Base-by-base conservation (phyloP, 2,113 vertebrate species). In the Thinocorus orbignyianus region DNA sequence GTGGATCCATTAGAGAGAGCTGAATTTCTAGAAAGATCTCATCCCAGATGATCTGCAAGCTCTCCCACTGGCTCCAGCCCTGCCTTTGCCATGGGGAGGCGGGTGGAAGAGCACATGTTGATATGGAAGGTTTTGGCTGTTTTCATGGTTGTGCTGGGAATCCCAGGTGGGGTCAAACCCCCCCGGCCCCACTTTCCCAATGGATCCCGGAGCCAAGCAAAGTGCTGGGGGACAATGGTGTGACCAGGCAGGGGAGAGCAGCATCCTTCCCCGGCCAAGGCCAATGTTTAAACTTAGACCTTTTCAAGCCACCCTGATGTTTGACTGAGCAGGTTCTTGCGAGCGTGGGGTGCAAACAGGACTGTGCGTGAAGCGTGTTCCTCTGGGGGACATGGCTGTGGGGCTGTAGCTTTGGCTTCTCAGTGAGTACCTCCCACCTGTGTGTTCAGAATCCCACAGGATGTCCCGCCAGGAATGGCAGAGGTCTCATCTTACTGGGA, bases 41-140 rank as follows among this genome's bases (percentile, higher is more conserved):
- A 22, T n/a, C 90, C 22, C 52, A 57, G 90, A 86, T 92, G 41
- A n/a, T 60, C 91, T 31, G 70, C 74, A 73, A 96, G 94, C 90
- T 80, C 81, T 87, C 95, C 87, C 17, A 11, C 90, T 77, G 82
- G 90, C 71, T 95, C 88, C 91, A 78, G 93, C 88, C 83, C 65
- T 13, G 8, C 55, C 11, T 2, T 4, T 4, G 64, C 80, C 1
- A 0, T 0, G 11, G 46, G 1, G 9, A 28, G 85, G 16, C 0
- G 5, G 39, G 13, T 2, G 30, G 39, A 8, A 13, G 41, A n/a
- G 30, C 46, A n/a, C 2, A 0, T 1, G 1, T 30, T 11, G 1
- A 14, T 4, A 0, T 4, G 68, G 46, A 19, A 26, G 35, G 10
- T 6, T 30, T 5, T 25, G 9, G 30, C 37, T 19, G 51, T 39